Evolutionary conservation across 1,140 invertebrate species (phyloP).

Genomic region (Cyclina sinensis): DNA sequence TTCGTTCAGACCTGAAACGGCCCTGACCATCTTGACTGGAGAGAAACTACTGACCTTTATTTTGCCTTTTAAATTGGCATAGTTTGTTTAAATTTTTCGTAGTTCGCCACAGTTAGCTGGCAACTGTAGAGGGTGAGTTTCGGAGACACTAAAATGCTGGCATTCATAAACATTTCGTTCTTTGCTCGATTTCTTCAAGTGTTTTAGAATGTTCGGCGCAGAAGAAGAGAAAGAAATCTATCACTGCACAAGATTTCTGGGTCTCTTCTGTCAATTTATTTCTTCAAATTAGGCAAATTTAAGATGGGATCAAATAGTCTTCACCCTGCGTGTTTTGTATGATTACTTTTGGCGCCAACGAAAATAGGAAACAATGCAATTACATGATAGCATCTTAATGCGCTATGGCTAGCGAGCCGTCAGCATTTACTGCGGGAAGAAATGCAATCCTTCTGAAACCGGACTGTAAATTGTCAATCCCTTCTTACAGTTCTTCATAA

Average conservation of each 20-base stretch:
- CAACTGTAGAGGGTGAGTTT: too few species aligned
- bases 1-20: too few species aligned
- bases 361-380: constrained; percentile 64
- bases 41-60: too few species aligned
- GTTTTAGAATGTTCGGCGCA: not conserved
- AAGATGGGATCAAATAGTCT: constrained; percentile 58
- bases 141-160: too few species aligned
- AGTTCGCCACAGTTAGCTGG: too few species aligned
- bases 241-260: not conserved
- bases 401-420: constrained; percentile 7
- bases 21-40: too few species aligned
- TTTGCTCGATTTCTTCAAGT: not conserved
- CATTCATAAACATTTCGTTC: too few species aligned
- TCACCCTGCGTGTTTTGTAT: constrained; percentile 31
- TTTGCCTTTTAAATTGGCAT: too few species aligned
- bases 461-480: constrained; percentile 2
- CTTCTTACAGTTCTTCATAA: not conserved
- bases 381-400: constrained; percentile 59
- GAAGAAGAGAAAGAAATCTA: constrained; percentile 17
- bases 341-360: constrained; percentile 61
- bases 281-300: constrained; percentile 66
- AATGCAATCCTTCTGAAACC: constrained; percentile 40
- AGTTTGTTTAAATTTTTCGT: too few species aligned
- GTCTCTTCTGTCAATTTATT: constrained; percentile 54
- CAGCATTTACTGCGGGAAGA: constrained; percentile 19